Conservation (phyloP, 2,888 invertebrate genomes). For the Chaitophorus viminalis region DNA sequence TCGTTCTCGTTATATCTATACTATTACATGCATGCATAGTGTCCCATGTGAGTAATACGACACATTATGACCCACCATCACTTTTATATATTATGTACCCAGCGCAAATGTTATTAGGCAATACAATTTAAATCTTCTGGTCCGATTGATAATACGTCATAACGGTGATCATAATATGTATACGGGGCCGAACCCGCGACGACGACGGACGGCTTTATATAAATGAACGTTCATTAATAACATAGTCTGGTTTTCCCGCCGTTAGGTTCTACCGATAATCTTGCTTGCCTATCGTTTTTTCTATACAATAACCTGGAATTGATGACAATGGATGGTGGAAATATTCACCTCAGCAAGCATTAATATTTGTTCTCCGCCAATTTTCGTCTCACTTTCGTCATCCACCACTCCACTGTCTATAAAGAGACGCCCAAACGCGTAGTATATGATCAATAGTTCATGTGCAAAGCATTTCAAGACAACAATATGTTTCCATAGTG, state of each 20-base stretch:
- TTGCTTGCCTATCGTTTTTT: constrained; percentile 36
- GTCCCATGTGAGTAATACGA: neutral
- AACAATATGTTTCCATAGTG: too few relatives aligned
- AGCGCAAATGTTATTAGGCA: neutral
- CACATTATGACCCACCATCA: neutral
- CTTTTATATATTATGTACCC: neutral
- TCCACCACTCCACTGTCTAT: too few relatives aligned
- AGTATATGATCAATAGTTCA: too few relatives aligned
- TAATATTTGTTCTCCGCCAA: neutral
- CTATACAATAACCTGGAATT: constrained; percentile 31
- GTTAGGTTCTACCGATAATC: constrained; percentile 15
- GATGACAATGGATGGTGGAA: constrained; percentile 31
- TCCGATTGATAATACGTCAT: neutral
- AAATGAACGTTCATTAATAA: constrained; percentile 24
- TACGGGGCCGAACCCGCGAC: too few relatives aligned
- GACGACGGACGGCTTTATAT: neutral
- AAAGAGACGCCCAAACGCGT: too few relatives aligned
- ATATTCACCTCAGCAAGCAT: constrained; percentile 47
- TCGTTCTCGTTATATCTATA: neutral
- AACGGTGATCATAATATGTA: neutral
- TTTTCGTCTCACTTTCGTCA: constrained; percentile 1
- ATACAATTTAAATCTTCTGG: constrained; percentile 7
- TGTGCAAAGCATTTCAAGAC: too few relatives aligned
- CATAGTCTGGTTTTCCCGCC: constrained; percentile 14
- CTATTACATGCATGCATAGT: neutral